These are phyloP conservation scores for Porites evermanni DNA, from an alignment of 92 coral and sea anemone genomes.

Conservation along the genomic window DNA sequence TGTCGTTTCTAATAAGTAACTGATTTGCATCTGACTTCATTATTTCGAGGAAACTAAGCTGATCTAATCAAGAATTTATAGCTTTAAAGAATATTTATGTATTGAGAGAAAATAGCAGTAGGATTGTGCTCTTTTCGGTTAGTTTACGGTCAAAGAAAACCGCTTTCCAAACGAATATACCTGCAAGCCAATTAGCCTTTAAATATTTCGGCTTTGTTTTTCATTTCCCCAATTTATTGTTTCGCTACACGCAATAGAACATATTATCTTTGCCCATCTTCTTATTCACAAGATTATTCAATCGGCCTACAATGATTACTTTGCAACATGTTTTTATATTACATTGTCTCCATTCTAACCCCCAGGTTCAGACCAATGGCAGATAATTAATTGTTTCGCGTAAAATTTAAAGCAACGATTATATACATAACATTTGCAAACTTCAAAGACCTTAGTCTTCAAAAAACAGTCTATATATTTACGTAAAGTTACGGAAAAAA, in stretches of 20 bases:
- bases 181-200: conserved; percentile 7
- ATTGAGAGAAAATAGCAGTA: not conserved
- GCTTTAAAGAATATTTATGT: not conserved
- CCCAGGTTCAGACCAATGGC: no score
- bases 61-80: not conserved
- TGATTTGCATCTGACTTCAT: not conserved
- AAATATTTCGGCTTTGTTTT: not conserved
- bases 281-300: not conserved
- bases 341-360: not conserved
- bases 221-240: conserved; percentile 17
- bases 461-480: not conserved
- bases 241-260: conserved; percentile 1
- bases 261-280: conserved; percentile 1
- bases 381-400: no score
- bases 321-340: not conserved
- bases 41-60: not conserved
- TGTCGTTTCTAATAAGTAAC: not conserved
- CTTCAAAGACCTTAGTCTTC: no score
- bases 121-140: not conserved
- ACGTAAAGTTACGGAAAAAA: not conserved
- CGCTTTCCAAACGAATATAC: not conserved
- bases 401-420: no score
- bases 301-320: not conserved
- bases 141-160: not conserved
- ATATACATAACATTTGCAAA: no score